Percentiles rank a stretch among this genome's conserved stretches.
phyloP scores from a whole-genome alignment of 2,888 invertebrate species.

The Macropis europaea region DNA sequence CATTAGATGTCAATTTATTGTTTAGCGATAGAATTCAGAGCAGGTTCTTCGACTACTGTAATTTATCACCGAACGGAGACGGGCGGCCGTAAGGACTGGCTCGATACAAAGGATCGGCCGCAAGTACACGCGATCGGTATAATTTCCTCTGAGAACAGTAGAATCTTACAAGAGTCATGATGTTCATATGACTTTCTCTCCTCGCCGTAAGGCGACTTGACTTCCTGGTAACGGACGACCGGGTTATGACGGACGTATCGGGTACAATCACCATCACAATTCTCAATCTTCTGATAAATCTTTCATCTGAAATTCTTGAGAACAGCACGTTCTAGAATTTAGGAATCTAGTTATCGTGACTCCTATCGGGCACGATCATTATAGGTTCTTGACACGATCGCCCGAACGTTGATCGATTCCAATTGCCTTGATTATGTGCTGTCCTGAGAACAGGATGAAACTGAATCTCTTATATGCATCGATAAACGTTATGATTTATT shows the following conservation, averaged over 20 bases:
- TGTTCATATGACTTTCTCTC: constrained; percentile 69
- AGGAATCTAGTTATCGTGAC: constrained; percentile 29
- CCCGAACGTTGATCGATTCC: neutral
- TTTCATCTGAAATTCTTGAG: neutral
- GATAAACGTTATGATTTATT: too few species aligned
- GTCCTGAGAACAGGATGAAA: neutral
- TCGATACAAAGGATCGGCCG: constrained; percentile 14
- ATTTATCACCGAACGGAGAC: constrained; percentile 28
- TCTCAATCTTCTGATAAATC: constrained; percentile 15
- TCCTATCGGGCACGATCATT: constrained; percentile 32
- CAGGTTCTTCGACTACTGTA: neutral
- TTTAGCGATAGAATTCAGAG: neutral
- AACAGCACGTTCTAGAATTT: constrained; percentile 18
- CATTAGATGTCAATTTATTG: neutral
- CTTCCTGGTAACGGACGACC: constrained; percentile 69
- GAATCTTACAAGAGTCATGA: constrained; percentile 51
- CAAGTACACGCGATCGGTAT: constrained; percentile 26
- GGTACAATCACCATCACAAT: constrained; percentile 40
- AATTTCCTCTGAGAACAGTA: constrained; percentile 53
- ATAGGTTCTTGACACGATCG: constrained; percentile 8
- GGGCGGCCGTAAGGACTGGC: constrained; percentile 11
- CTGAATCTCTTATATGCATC: neutral
- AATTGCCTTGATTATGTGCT: constrained; percentile 7
- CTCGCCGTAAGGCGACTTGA: constrained; percentile 57
- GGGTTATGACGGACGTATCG: constrained; percentile 60